phyloP scores from a whole-genome alignment of 30 jellyfish, hydroid and myxozoan species.

The Thelohanellus kitauei region DNA sequence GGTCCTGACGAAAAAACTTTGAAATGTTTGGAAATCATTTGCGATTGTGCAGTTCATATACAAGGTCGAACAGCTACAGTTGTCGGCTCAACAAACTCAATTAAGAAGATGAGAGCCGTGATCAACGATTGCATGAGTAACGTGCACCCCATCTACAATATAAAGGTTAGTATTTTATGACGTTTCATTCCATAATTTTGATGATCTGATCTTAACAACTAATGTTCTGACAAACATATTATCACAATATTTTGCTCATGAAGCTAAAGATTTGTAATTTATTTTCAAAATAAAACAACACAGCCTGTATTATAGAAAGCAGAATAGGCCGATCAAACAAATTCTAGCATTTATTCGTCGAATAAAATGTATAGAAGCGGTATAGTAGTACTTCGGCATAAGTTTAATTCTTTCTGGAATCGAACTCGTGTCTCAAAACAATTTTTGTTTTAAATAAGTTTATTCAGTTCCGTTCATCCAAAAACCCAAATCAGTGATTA shows the following conservation, averaged over 20 bases:
- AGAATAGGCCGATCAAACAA: too few relatives aligned
- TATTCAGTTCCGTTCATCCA: too few relatives aligned
- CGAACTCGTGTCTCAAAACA: too few relatives aligned
- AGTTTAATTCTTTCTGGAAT: too few relatives aligned
- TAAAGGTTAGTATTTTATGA: conserved; percentile 28
- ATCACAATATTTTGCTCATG: not conserved
- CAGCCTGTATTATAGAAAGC: too few relatives aligned
- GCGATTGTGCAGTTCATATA: conserved; percentile 37
- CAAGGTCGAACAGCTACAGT: conserved; percentile 95
- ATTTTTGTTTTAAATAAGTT: too few relatives aligned
- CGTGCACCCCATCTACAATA: conserved; percentile 59
- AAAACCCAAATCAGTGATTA: too few relatives aligned
- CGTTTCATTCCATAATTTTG: not conserved
- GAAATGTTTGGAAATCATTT: conserved; percentile 42
- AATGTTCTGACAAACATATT: not conserved
- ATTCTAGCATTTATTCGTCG: too few relatives aligned
- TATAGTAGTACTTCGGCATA: too few relatives aligned
- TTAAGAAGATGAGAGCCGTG: conserved; percentile 50
- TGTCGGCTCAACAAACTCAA: conserved; percentile 38
- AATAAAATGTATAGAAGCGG: too few relatives aligned
- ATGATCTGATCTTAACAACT: not conserved
- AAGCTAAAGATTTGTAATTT: not conserved
- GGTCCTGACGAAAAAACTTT: conserved; percentile 69
- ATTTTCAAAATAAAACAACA: too few relatives aligned
- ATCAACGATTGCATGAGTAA: conserved; percentile 67